Evolutionary conservation across 2,888 invertebrate genomes (phyloP), one percentile per base, ranked within the genome.

Genomic region (Pyrrhia umbra): DNA sequence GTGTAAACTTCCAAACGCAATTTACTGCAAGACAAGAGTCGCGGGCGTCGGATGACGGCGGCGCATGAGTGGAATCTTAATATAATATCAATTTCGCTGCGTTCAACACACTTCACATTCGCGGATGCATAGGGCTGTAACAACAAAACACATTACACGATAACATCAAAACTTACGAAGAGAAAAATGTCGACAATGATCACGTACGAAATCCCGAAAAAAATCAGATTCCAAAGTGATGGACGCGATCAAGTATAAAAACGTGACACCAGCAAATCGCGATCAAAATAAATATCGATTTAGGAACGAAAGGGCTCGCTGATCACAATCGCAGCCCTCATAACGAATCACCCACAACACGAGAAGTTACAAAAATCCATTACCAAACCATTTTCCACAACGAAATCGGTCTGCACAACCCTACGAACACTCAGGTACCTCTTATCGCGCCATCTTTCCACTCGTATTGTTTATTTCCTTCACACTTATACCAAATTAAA

Each of bases 391-490:
- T 65, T 79, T 68, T 66, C 68, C 67, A 68, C 34, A 46, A 45
- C 27, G 75, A 37, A 34, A 46, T 30, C 39, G 25, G 20, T 21
- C 21, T 6, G 62, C 45, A 47, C 85, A 88, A 77, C 89, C 89
- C 89, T 89, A 80, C 54, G 8, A 46, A 37, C 57, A 82, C 83
- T 85, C 86, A 92, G 90, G 88, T 88, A 90, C 87, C 72, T 78
- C 84, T 89, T 92, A 92, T 92, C 92, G 88, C 84, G 80, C 86
- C 88, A 92, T 92, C 92, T 91, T 77, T 77, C 69, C 72, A 65
- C 79, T 78, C 52, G 47, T 64, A 88, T 88, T 88, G 87, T 89
- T 90, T 88, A 89, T 89, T 88, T 87, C 88, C 85, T 83, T 82
- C 83, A 82, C 82, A 82, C 72, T 79, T 62, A 25, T 62, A 80